phyloP scores from a whole-genome alignment of 2,888 invertebrate genomes.

The Blera fallax region DNA sequence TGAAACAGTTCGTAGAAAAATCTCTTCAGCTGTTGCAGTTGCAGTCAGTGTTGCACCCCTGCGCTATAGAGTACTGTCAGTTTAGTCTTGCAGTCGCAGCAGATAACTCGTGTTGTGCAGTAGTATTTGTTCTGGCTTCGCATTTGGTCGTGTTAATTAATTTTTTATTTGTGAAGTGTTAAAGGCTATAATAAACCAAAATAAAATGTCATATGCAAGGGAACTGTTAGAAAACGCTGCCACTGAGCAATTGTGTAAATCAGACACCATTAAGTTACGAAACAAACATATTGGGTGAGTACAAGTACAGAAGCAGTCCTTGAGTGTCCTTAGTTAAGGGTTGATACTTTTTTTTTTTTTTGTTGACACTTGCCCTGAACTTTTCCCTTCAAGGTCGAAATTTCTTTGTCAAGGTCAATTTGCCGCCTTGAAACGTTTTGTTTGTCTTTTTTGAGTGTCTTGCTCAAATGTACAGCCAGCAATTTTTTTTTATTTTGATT shows the following conservation, averaged over 20 bases:
- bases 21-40: background rate
- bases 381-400: constrained; percentile 47
- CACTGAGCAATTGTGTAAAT: constrained; percentile 88
- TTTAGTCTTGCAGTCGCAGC: background rate
- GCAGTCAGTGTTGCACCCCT: background rate
- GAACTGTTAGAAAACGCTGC: constrained; percentile 76
- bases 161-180: constrained; percentile 31
- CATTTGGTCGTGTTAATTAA: constrained; percentile 4
- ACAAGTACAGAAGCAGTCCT: constrained; percentile 5
- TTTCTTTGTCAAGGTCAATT: constrained; percentile 79
- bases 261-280: constrained; percentile 90
- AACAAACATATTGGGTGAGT: constrained; percentile 93
- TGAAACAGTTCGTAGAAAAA: constrained; percentile 12
- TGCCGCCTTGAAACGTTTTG: constrained; percentile 56
- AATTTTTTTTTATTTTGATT: constrained; percentile 5
- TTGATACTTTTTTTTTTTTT: background rate
- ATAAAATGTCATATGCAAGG: constrained; percentile 78
- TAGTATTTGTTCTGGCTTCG: background rate
- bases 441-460: constrained; percentile 11
- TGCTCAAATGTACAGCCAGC: constrained; percentile 1
- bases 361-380: constrained; percentile 12
- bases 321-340: constrained; percentile 18
- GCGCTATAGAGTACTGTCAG: constrained; percentile 11
- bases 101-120: background rate
- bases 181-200: background rate